phyloP scores from a whole-genome alignment of 2,797 vertebrate species.

The Argentina silus region DNA sequence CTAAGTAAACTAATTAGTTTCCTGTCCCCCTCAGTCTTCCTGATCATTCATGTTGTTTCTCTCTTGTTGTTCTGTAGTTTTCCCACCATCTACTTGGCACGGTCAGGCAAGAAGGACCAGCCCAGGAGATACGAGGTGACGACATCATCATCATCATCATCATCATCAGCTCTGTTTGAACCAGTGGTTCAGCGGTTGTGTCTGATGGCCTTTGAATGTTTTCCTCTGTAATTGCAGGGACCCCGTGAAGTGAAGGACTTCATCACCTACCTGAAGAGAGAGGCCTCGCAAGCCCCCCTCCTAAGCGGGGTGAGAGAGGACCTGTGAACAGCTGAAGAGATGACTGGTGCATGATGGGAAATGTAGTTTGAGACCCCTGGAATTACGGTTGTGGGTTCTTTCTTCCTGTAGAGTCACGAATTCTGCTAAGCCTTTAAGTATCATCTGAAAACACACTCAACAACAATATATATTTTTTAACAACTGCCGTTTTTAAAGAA shows the following conservation, averaged over 20 bases:
- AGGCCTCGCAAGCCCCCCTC: constrained; percentile 51
- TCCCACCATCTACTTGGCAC: constrained; percentile 77
- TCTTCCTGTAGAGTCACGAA: constrained; percentile 5
- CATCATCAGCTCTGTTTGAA: too few relatives aligned
- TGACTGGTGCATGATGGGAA: constrained; percentile 1
- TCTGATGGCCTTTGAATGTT: not conserved
- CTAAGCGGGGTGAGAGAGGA: constrained; percentile 57
- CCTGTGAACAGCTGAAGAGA: constrained; percentile 54
- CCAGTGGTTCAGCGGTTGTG: not conserved
- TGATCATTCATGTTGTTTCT: not conserved
- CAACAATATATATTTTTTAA: not conserved
- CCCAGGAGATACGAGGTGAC: constrained; percentile 77
- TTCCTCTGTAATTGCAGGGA: constrained; percentile 62
- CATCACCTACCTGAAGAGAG: constrained; percentile 70
- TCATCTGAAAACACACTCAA: not conserved
- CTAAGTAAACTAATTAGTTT: too few relatives aligned
- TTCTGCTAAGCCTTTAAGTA: not conserved
- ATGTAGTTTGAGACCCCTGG: constrained; percentile 4
- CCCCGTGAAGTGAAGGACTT: constrained; percentile 75
- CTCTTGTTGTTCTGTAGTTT: constrained; percentile 56
- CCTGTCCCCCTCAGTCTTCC: not conserved
- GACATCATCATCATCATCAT: too few relatives aligned
- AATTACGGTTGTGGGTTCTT: not conserved
- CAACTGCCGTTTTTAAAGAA: constrained; percentile 5
- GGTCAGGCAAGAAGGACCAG: constrained; percentile 69